Percentiles rank a stretch among this genome's conserved stretches.
Evolutionary conservation across 2,113 vertebrate species (phyloP).

Genomic region (Butorides virescens): DNA sequence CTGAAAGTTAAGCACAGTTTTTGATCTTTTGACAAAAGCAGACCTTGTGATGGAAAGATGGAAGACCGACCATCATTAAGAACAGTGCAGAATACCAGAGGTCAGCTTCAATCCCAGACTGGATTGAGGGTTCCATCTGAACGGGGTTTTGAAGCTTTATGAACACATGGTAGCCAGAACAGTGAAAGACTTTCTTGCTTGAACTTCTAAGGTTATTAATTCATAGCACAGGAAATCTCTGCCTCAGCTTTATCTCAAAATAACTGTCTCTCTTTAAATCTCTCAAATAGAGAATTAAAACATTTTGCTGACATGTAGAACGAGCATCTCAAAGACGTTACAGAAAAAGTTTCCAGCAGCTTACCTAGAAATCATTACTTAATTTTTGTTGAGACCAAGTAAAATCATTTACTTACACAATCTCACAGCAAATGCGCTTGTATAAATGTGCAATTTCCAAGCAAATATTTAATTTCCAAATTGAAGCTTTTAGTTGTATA

Average conservation of each 20-base stretch:
- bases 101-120: background rate
- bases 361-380: background rate
- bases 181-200: background rate
- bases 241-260: constrained; percentile 14
- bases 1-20: background rate
- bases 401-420: background rate
- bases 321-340: background rate
- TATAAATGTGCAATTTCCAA: background rate
- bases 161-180: background rate
- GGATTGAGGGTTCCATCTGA: background rate
- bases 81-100: background rate
- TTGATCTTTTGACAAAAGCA: background rate
- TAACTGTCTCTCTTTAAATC: background rate
- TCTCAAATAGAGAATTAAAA: background rate
- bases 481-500: background rate
- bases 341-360: background rate
- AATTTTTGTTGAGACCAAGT: background rate
- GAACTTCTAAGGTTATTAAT: constrained; percentile 2
- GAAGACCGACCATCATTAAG: background rate
- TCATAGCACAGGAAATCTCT: constrained; percentile 4
- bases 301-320: background rate
- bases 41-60: background rate
- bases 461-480: background rate
- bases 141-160: background rate
- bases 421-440: background rate